Percentiles rank a stretch among this genome's conserved stretches.
Conservation (phyloP, 1,140 invertebrate species). For the Lordiphosa mommai region DNA sequence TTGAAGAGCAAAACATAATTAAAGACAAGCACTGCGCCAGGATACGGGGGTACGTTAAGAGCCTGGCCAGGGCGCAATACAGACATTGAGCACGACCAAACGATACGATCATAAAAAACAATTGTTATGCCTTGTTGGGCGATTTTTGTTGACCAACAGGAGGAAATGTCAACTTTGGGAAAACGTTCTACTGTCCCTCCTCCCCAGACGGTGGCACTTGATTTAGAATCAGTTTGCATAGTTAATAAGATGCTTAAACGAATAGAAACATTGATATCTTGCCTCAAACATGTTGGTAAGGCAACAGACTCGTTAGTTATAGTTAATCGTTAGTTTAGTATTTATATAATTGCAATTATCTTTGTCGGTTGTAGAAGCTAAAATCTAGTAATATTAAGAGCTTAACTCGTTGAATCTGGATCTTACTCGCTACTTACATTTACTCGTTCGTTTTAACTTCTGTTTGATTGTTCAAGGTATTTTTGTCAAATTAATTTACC, state of each 20-base stretch:
- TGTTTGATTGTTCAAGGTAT: no score
- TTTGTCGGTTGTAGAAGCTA: slow-evolving; percentile 1
- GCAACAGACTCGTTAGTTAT: background rate
- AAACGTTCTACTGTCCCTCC: no score
- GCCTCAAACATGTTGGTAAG: background rate
- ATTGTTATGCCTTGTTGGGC: slow-evolving; percentile 39
- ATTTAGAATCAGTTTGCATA: background rate
- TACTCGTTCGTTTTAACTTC: no score
- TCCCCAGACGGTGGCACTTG: background rate
- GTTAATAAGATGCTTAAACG: slow-evolving; percentile 1
- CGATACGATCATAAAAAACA: slow-evolving; percentile 46
- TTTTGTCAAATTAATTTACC: no score
- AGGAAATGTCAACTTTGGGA: no score
- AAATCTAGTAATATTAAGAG: no score
- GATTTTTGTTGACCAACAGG: background rate
- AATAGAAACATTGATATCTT: background rate
- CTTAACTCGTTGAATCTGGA: no score
- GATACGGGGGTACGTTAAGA: background rate
- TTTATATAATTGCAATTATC: slow-evolving; percentile 13
- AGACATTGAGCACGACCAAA: background rate
- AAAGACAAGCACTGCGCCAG: slow-evolving; percentile 42
- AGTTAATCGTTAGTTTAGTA: no score
- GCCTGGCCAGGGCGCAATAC: background rate
- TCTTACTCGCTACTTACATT: no score
- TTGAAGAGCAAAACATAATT: slow-evolving; percentile 61